Evolutionary conservation across 2,888 invertebrate species (phyloP), one percentile per base, ranked within the genome.

Genomic region (Hydrotaea diabolus): DNA sequence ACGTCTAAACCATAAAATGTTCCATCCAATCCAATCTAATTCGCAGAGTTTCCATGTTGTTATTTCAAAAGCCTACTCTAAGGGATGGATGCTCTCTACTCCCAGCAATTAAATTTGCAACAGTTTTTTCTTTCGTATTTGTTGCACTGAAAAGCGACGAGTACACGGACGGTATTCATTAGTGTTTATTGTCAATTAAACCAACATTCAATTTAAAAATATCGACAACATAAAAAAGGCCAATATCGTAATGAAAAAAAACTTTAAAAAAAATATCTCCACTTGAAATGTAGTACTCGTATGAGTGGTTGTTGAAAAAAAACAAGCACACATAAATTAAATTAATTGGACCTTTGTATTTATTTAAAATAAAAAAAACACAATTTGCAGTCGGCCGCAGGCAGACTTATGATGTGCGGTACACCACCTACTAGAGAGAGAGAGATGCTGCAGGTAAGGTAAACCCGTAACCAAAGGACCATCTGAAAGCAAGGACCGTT

Each of bases 341-440:
- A 49, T 49, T 49, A 49, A 49, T 49, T 49, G 49, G 49, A n/a
- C 5, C n/a, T 49, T 49, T 49, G 49, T 49, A n/a, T 49, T 49
- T 49, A n/a, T n/a, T 39, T 39, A 11, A 2, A n/a, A n/a, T n/a
- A n/a, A n/a, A n/a, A 15, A 43, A 43, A 43, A 15, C 1, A 49
- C 49, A 49, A n/a, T 39, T 49, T 49, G 11, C n/a, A n/a, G 49
- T 39, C 8, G 39, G 39, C 1, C 39, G 9, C 3, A 39, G 39
- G 39, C 39, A 39, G 9, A 4, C 8, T 1, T 39, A 13, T n/a
- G n/a, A n/a, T 49, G n/a, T 15, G 49, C n/a, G 1, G n/a, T 49
- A 49, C 49, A 39, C 39, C 13, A 11, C 7, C 3, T 31, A 31
- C 31, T 31, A 31, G 31, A 31, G 31, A 31, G 7, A 7, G 31